A percentile compares a stretch with the other conserved stretches of the same genome.
Conservation (phyloP, 2,113 vertebrate species). For the Mohoua ochrocephala region DNA sequence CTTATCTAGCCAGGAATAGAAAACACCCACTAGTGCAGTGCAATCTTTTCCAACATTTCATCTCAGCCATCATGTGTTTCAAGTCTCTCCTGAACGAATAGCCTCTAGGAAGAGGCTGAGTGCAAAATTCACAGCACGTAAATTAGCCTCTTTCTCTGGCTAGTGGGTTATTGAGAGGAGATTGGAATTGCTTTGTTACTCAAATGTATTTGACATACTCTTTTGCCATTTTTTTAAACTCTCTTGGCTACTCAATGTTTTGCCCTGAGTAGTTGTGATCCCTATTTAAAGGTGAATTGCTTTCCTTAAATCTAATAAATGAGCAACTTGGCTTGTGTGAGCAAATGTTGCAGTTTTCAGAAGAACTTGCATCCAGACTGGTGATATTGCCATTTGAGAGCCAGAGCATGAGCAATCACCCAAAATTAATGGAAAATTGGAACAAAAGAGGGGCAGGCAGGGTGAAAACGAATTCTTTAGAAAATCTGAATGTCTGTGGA, state of each 20-base stretch:
- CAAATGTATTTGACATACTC: slow-evolving; percentile 41
- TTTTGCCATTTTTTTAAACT: slow-evolving; percentile 23
- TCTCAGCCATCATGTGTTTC: slow-evolving; percentile 4
- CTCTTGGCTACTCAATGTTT: slow-evolving; percentile 37
- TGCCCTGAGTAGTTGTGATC: slow-evolving; percentile 29
- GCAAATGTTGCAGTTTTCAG: background rate
- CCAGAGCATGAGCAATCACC: background rate
- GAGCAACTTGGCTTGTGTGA: background rate
- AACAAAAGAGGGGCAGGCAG: background rate
- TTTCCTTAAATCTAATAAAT: slow-evolving; percentile 42
- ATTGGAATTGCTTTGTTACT: slow-evolving; percentile 56
- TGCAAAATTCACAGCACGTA: slow-evolving; percentile 57
- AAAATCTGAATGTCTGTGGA: background rate
- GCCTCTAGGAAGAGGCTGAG: slow-evolving; percentile 54
- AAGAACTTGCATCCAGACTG: background rate
- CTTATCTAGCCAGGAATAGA: background rate
- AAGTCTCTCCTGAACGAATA: slow-evolving; percentile 30
- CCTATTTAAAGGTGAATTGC: slow-evolving; percentile 40
- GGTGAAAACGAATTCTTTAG: background rate
- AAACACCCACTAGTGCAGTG: background rate
- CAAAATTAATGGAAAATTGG: slow-evolving; percentile 6
- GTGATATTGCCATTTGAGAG: background rate
- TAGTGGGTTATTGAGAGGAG: slow-evolving; percentile 53
- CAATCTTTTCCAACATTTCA: slow-evolving; percentile 11
- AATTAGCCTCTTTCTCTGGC: slow-evolving; percentile 51